A percentile compares a stretch with the other conserved stretches of the same genome.
Conservation (phyloP, 2,888 invertebrate species). For the Prosapia bicincta region DNA sequence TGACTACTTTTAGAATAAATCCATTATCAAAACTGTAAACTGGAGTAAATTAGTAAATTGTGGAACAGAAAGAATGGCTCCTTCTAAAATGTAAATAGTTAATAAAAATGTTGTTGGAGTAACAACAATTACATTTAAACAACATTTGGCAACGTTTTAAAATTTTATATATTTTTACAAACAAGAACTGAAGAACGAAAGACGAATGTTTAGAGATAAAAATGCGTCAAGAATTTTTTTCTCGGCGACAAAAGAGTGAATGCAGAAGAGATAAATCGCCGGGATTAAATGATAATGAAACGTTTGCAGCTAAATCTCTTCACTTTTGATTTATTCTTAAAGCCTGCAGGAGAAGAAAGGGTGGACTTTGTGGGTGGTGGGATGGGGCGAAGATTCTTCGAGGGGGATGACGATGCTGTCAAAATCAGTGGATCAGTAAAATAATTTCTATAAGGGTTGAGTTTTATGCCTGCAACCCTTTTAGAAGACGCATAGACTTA, state of each 20-base stretch:
- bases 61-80: too few relatives aligned
- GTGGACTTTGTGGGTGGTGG: conserved; percentile 13
- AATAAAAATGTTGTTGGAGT: too few relatives aligned
- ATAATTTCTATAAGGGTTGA: conserved; percentile 27
- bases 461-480: conserved; percentile 27
- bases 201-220: too few relatives aligned
- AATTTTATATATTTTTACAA: too few relatives aligned
- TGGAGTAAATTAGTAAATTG: too few relatives aligned
- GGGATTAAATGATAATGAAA: neutral
- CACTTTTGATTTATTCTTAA: conserved; percentile 26
- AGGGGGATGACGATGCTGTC: conserved; percentile 27
- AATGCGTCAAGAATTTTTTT: neutral
- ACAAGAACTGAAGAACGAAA: too few relatives aligned
- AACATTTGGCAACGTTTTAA: too few relatives aligned
- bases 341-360: conserved; percentile 23
- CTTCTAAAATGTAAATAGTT: too few relatives aligned
- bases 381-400: neutral
- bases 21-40: too few relatives aligned
- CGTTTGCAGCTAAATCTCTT: conserved; percentile 2
- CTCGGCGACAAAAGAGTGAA: neutral
- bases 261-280: neutral
- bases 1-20: too few relatives aligned
- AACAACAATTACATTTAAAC: too few relatives aligned
- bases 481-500: conserved; percentile 24
- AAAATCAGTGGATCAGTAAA: conserved; percentile 28